Conservation (phyloP, 2,888 invertebrate genomes). For the Drosophila paramelanica region DNA sequence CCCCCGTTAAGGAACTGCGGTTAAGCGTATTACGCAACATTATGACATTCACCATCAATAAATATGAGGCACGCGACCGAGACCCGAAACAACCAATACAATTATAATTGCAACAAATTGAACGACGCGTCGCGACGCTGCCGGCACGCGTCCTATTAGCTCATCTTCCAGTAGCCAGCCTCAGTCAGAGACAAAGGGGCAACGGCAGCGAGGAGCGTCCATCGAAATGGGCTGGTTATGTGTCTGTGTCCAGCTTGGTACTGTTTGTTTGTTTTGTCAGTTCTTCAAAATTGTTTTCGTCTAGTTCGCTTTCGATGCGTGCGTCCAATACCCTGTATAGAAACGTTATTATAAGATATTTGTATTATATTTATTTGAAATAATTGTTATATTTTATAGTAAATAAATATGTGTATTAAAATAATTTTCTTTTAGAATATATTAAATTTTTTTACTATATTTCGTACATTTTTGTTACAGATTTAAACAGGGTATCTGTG, state of each 20-base stretch:
- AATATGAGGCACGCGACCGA: slow-evolving; percentile 65
- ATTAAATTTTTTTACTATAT: too few species aligned
- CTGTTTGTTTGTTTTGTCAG: slow-evolving; percentile 44
- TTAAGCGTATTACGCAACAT: slow-evolving; percentile 79
- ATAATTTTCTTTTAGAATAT: too few species aligned
- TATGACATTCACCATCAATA: slow-evolving; percentile 62
- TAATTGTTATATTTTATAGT: too few species aligned
- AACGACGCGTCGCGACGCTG: slow-evolving; percentile 75
- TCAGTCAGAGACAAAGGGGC: slow-evolving; percentile 10
- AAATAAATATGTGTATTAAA: too few species aligned
- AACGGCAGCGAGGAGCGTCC: slow-evolving; percentile 7
- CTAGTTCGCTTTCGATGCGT: slow-evolving; percentile 12
- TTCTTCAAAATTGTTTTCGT: slow-evolving; percentile 39
- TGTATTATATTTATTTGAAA: too few species aligned
- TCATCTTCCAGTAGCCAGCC: slow-evolving; percentile 76
- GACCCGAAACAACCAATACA: slow-evolving; percentile 71
- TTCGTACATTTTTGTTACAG: too few species aligned
- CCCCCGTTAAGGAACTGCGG: slow-evolving; percentile 48
- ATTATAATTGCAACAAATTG: slow-evolving; percentile 85
- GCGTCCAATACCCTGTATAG: slow-evolving; percentile 23
- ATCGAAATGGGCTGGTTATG: slow-evolving; percentile 25
- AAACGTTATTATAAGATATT: background rate
- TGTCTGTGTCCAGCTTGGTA: background rate
- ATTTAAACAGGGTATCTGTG: slow-evolving; percentile 23
- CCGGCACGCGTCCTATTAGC: slow-evolving; percentile 83